Percentiles rank a stretch among this genome's conserved stretches.
Evolutionary conservation across 2,888 invertebrate genomes (phyloP).

Genomic region (Cephus spinipes): DNA sequence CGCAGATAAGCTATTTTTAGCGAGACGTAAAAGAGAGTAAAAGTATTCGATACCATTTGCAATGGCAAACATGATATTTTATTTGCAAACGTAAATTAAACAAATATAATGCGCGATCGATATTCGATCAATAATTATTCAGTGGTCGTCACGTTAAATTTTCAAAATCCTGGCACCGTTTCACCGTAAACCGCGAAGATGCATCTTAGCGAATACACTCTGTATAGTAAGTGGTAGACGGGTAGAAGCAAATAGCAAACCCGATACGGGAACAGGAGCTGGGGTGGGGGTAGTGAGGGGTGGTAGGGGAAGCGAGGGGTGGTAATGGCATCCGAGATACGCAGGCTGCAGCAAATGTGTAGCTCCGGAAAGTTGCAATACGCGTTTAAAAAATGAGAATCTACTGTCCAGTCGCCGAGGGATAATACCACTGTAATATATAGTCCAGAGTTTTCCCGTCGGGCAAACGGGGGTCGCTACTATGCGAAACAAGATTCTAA

Average conservation of each 20-base stretch:
- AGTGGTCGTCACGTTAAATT: too few species aligned
- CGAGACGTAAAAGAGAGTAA: too few species aligned
- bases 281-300: not conserved
- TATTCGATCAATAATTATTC: too few species aligned
- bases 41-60: too few species aligned
- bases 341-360: not conserved
- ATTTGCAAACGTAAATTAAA: too few species aligned
- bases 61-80: too few species aligned
- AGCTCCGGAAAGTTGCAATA: not conserved
- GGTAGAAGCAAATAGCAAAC: not conserved
- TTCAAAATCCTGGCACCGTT: too few species aligned
- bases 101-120: too few species aligned
- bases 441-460: not conserved
- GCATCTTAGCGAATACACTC: too few species aligned
- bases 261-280: not conserved
- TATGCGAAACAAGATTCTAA: not conserved
- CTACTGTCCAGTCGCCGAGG: not conserved
- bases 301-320: not conserved
- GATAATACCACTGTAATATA: not conserved
- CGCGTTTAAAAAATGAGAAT: slow-evolving; percentile 3
- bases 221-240: not conserved
- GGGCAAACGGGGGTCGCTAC: not conserved
- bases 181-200: too few species aligned
- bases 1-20: not conserved
- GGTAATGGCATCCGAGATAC: slow-evolving; percentile 1